These are phyloP conservation scores for Caenorhabditis afra DNA, from an alignment of 2,888 invertebrate species.

Conservation along the genomic window DNA sequence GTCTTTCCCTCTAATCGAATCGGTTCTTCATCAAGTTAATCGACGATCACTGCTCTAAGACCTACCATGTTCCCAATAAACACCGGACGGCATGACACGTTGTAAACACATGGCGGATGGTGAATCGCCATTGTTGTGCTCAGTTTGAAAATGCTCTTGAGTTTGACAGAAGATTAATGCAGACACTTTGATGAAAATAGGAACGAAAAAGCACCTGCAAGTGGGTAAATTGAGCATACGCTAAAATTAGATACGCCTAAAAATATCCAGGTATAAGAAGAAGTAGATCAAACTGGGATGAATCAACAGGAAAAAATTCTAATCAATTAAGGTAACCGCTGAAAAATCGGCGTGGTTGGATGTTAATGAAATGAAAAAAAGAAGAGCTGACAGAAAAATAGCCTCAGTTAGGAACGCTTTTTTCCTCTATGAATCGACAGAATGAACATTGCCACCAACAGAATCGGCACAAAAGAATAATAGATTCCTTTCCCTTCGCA, in stretches of 20 bases:
- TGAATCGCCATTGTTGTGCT: constrained; percentile 6
- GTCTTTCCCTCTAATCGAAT: too few relatives aligned
- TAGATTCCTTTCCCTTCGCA: constrained; percentile 10
- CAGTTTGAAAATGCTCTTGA: constrained; percentile 4
- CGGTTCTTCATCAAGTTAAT: neutral
- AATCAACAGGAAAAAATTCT: too few relatives aligned
- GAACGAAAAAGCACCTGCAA: constrained; percentile 23
- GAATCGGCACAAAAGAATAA: constrained; percentile 34
- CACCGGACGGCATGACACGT: constrained; percentile 68
- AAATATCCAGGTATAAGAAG: too few relatives aligned
- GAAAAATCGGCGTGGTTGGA: too few relatives aligned
- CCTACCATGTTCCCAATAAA: constrained; percentile 68
- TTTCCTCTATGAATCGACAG: too few relatives aligned
- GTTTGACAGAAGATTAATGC: constrained; percentile 1
- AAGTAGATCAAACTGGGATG: too few relatives aligned
- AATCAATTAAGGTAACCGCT: too few relatives aligned
- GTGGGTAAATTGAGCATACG: constrained; percentile 8
- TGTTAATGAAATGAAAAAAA: neutral
- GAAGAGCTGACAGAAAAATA: neutral
- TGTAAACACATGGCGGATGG: constrained; percentile 67
- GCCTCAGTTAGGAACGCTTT: neutral
- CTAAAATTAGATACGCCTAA: too few relatives aligned
- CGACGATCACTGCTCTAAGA: neutral
- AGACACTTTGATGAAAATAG: constrained; percentile 10
- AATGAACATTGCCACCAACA: constrained; percentile 17